Evolutionary conservation across 1,140 invertebrate species (phyloP).

Genomic region (Cydia pomonella): DNA sequence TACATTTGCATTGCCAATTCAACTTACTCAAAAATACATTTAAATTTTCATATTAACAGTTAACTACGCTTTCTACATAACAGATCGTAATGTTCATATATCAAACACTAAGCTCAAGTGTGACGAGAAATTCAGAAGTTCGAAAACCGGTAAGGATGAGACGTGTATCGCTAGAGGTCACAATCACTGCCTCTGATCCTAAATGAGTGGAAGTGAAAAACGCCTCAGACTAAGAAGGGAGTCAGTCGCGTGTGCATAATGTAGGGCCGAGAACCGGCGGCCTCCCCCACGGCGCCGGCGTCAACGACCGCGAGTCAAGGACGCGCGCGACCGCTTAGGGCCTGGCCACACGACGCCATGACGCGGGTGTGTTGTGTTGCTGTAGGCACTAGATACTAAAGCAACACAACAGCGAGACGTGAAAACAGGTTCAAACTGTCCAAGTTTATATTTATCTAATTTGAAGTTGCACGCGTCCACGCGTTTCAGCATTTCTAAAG

Average conservation of each 20-base stretch:
- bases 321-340: slow-evolving; percentile 51
- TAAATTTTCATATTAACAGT: no score
- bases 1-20: not conserved
- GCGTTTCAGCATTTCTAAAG: no score
- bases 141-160: slow-evolving; percentile 20
- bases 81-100: not conserved
- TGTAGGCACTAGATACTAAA: not conserved
- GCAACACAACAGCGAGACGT: not conserved
- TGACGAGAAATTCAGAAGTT: slow-evolving; percentile 9
- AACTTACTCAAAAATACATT: not conserved
- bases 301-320: slow-evolving; percentile 72
- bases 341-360: slow-evolving; percentile 34
- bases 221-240: slow-evolving; percentile 45
- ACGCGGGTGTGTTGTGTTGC: slow-evolving; percentile 26
- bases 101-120: slow-evolving; percentile 13
- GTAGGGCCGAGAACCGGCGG: slow-evolving; percentile 48
- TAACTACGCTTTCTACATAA: no score
- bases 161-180: slow-evolving; percentile 25
- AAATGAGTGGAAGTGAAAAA: slow-evolving; percentile 33
- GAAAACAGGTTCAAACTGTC: not conserved
- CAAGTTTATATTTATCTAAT: no score
- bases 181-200: slow-evolving; percentile 31
- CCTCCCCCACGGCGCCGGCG: slow-evolving; percentile 58
- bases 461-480: no score
- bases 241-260: slow-evolving; percentile 59